Evolutionary conservation across 1,140 invertebrate genomes (phyloP), one percentile per base, ranked within the genome.

Genomic region (Copidosoma floridanum): DNA sequence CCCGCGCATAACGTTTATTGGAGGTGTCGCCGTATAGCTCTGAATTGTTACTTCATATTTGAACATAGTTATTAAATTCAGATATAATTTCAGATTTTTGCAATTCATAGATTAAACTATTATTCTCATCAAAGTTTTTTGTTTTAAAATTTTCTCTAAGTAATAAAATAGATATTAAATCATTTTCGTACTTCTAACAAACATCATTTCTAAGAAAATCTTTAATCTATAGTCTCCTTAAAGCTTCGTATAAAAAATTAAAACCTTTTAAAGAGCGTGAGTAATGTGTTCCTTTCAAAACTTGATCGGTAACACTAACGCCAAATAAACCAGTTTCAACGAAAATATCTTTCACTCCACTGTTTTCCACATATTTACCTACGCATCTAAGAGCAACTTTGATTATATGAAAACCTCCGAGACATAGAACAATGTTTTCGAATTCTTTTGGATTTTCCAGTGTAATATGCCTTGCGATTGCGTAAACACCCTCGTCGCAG

Each of bases 341-440:
- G 20, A 66, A 58, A n/a, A 66, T n/a, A 53, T 61, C 21, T 57
- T 66, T 61, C 12, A 61, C 35, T 2, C 54, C 65, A 44, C 61
- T 64, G 35, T 52, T 52, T 48, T 46, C 35, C 14, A 64, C 24
- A 38, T 64, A 66, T 51, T 64, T 63, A 12, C 61, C 53, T 21
- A 66, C 57, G 14, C 44, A 56, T 21, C 12, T 41, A 1, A 58
- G 35, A 1, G 51, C 0, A 37, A 44, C 32, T 63, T 64, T 66
- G 12, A 62, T 61, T 4, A 57, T 35, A 37, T 64, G 61, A 38
- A 66, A 58, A 53, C 58, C 55, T 24, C 61, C 54, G 4, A 66
- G 23, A 27, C 44, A 51, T 18, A 66, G 20, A n/a, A 61, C 16
- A 7, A 65, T 16, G 26, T 59, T 40, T 20, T 59, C 35, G 20